Base-by-base conservation (phyloP, 2,113 vertebrate species). In the Xyrauchen texanus region DNA sequence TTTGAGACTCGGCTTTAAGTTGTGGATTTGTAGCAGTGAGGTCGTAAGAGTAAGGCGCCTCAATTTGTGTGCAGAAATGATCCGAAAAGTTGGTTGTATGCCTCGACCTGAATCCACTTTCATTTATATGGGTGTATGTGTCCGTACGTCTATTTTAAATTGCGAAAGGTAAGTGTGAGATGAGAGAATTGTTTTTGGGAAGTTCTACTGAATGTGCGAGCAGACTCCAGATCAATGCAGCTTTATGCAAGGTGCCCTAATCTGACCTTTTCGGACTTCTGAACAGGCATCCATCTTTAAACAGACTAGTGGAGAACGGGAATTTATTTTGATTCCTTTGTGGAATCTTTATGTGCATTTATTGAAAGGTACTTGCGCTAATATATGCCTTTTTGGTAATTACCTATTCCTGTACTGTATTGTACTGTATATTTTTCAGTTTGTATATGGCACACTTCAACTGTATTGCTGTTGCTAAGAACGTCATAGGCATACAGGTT, bases 291-390 rank as follows among this genome's bases (percentile, higher is more conserved):
- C 92, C 91, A 89, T 6, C 1, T 34, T 34, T 34, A 91, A 65
- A 87, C 60, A 90, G 93, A 91, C 90, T 93, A 94, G 93, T 90
- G 87, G 93, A 94, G 93, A 95, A 95, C 95, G 95, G 91, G 94
- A 94, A 92, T 94, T 94, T 87, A 91, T 92, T 90, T 95, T 95
- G 95, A 98, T 99, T 98, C 96, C 94, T 81, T 96, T 92, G 87
- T 90, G 96, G 97, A 96, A 97, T 98, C 95, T 95, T 88, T 94
- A 34, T 34, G 91, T 95, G 93, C 90, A 92, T 94, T 94, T 85
- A 81, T 90, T 88, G 88, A 87, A 88, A 93, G 93, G 94, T 92
- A 93, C 94, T 94, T 92, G 90, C 83, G 68, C 85, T 90, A 88
- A 89, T 89, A 89, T 84, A 90, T 91, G 91, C 94, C 93, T 44